Evolutionary conservation across 1,140 invertebrate genomes (phyloP), one percentile per base, ranked within the genome.

Genomic region (Hylaeus volcanicus): DNA sequence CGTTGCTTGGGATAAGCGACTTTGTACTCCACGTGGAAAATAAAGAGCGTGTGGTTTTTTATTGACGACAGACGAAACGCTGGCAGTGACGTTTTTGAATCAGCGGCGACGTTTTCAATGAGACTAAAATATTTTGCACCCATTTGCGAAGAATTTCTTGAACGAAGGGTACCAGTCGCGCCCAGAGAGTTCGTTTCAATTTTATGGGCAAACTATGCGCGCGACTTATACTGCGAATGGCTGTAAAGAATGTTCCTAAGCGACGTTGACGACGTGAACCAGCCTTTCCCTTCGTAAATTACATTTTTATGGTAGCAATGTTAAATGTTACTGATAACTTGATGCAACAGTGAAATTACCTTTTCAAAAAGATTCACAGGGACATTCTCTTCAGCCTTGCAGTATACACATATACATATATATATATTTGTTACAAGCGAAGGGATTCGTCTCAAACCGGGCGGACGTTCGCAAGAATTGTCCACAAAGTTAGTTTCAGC

Each of bases 371-470:
- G 26, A 26, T 26, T 26, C 26, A 26, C 12, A n/a, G 45, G 45
- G 5, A 1, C 45, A 48, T 48, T 48, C 45, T 48, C 5, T 48
- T 8, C 8, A 8, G 45, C 45, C 0, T 8, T 48, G 5, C 45
- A 8, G 45, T 48, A 48, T 48, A 26, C 26, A 26, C 26, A 26
- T 8, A 8, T 37, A 5, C 37, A 48, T 26, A 71, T 12, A 72
- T n/a, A 55, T 75, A 56, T 66, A 37, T 75, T 75, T 75, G 48
- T 74, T 75, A 75, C n/a, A 37, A 56, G 11, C 45, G n/a, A 66
- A 45, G 12, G n/a, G 51, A 26, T 74, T 63, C 4, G 41, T 64
- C 3, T 64, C n/a, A 12, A 45, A 63, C 8, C 14, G 37, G 12
- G 15, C 15, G 37, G 5, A n/a, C 5, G 56, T 5, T 14, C 14